Conservation (phyloP, 2,888 invertebrate species). For the Pomacea canaliculata region DNA sequence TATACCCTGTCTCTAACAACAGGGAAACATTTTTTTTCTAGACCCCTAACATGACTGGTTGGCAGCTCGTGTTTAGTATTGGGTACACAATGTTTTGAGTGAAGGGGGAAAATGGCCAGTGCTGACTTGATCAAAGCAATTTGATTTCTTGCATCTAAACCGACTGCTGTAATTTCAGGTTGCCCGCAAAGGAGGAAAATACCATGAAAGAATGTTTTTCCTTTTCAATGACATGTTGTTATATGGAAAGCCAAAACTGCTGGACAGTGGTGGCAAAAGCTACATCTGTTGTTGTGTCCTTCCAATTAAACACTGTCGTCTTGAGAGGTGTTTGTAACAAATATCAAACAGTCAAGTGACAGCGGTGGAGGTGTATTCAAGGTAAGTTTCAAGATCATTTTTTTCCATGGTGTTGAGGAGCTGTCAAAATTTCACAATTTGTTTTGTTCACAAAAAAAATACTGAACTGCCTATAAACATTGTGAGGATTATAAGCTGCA, state of each 20-base stretch:
- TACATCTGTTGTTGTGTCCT: slow-evolving; percentile 79
- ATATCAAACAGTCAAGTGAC: slow-evolving; percentile 65
- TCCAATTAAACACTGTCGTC: slow-evolving; percentile 79
- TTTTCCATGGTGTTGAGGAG: neutral
- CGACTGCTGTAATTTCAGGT: slow-evolving; percentile 70
- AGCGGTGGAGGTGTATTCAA: slow-evolving; percentile 57
- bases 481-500: too few relatives aligned
- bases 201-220: slow-evolving; percentile 77
- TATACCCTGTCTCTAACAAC: too few relatives aligned
- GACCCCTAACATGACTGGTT: too few relatives aligned
- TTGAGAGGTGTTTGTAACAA: slow-evolving; percentile 76
- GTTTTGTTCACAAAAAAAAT: too few relatives aligned
- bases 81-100: too few relatives aligned
- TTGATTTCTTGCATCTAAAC: too few relatives aligned
- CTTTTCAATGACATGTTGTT: slow-evolving; percentile 81
- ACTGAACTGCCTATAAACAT: too few relatives aligned
- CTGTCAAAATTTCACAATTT: too few relatives aligned
- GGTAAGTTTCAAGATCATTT: slow-evolving; percentile 36
- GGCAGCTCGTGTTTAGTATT: too few relatives aligned
- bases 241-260: slow-evolving; percentile 78
- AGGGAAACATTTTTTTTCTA: too few relatives aligned
- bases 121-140: too few relatives aligned
- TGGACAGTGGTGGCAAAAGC: slow-evolving; percentile 72
- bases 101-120: too few relatives aligned
- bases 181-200: slow-evolving; percentile 62